phyloP scores from a whole-genome alignment of 1,140 invertebrate genomes.

The Scaptomyza hsui region DNA sequence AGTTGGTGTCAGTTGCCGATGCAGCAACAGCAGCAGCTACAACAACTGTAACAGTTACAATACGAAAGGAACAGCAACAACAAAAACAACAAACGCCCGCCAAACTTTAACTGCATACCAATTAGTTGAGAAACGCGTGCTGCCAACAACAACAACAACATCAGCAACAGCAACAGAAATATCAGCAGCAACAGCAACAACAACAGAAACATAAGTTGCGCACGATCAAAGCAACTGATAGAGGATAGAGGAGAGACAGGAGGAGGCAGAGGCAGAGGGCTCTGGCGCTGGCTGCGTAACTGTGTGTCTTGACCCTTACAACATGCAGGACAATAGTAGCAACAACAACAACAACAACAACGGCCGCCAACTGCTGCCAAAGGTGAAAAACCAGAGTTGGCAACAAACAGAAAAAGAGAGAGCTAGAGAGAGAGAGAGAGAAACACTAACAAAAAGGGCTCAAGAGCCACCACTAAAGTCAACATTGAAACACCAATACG shows the following conservation, averaged over 20 bases:
- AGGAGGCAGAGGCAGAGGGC: conserved; percentile 10
- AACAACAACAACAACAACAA: conserved; percentile 50
- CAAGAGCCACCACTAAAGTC: conserved; percentile 52
- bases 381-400: conserved; percentile 82
- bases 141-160: conserved; percentile 62
- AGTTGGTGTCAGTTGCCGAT: conserved; percentile 54
- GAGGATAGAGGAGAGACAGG: conserved; percentile 20
- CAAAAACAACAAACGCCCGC: conserved; percentile 69
- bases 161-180: conserved; percentile 25
- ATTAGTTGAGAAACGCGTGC: conserved; percentile 81
- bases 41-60: conserved; percentile 69
- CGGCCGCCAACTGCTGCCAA: conserved; percentile 78
- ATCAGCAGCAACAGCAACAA: conserved; percentile 38
- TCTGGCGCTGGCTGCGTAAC: conserved; percentile 58
- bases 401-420: conserved; percentile 40
- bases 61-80: conserved; percentile 36
- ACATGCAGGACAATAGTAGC: conserved; percentile 62
- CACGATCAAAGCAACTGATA: conserved; percentile 69
- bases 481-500: conserved; percentile 47
- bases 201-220: conserved; percentile 41
- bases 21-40: conserved; percentile 28
- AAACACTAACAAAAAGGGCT: conserved; percentile 32
- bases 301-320: conserved; percentile 79
- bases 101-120: conserved; percentile 78
- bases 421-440: conserved; percentile 5